Percentiles rank a stretch among this genome's conserved stretches.
phyloP scores from a whole-genome alignment of 2,888 invertebrate species.

The Ctena decussata region DNA sequence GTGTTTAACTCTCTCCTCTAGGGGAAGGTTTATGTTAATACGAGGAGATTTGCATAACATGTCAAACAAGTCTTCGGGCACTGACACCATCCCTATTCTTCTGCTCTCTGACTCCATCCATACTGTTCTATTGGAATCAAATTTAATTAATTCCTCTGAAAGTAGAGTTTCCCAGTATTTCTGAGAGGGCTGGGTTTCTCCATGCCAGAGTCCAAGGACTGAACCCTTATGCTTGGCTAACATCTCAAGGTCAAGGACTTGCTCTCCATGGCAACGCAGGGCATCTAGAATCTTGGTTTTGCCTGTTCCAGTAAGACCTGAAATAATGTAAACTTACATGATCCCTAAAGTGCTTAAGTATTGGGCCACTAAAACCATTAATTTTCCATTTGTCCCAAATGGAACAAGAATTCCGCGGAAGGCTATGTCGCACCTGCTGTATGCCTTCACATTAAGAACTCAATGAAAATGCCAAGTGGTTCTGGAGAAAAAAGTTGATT shows the following conservation, averaged over 20 bases:
- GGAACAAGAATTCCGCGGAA: no score
- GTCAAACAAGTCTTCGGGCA: slow-evolving; percentile 66
- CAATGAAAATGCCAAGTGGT: no score
- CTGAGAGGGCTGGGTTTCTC: slow-evolving; percentile 72
- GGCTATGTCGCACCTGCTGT: no score
- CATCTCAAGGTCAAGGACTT: slow-evolving; percentile 75
- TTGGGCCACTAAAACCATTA: no score
- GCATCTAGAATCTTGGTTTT: slow-evolving; percentile 71
- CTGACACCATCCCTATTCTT: slow-evolving; percentile 65
- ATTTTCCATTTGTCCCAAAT: no score
- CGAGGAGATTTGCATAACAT: slow-evolving; percentile 62
- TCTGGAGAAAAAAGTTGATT: no score
- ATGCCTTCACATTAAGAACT: no score
- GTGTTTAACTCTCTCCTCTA: slow-evolving; percentile 71
- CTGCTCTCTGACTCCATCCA: slow-evolving; percentile 79
- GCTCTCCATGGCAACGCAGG: slow-evolving; percentile 66
- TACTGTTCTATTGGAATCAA: slow-evolving; percentile 59
- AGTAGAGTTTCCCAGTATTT: slow-evolving; percentile 70
- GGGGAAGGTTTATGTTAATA: slow-evolving; percentile 65
- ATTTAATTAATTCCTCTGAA: slow-evolving; percentile 43
- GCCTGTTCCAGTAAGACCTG: slow-evolving; percentile 76
- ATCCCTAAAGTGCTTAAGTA: no score
- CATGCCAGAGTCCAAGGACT: slow-evolving; percentile 72
- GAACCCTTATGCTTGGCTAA: slow-evolving; percentile 78
- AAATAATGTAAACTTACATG: slow-evolving; percentile 38